Percentiles rank a stretch among this genome's conserved stretches.
These are phyloP conservation scores for Tetrapedia diversipes DNA, from an alignment of 2,888 invertebrate genomes.

Conservation along the genomic window DNA sequence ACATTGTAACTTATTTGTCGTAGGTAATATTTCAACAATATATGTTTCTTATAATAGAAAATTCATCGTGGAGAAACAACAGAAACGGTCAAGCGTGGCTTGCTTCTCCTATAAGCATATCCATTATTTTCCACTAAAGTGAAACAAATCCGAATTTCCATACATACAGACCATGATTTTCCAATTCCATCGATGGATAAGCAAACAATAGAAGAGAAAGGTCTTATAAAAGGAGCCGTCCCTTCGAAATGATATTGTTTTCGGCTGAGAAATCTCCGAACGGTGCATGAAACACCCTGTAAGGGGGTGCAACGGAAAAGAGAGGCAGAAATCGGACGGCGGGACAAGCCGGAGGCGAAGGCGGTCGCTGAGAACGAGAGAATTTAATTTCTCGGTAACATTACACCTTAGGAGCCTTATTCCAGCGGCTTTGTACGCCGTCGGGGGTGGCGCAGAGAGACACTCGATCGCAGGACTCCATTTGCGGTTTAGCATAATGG, in stretches of 20 bases:
- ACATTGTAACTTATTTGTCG: too few relatives aligned
- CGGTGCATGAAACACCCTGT: constrained; percentile 8
- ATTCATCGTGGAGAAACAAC: too few relatives aligned
- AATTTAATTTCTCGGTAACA: constrained; percentile 82
- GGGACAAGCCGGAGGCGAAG: constrained; percentile 29
- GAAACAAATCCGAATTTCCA: too few relatives aligned
- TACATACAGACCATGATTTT: too few relatives aligned
- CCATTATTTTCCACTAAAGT: too few relatives aligned
- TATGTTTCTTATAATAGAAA: too few relatives aligned
- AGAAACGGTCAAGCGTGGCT: too few relatives aligned
- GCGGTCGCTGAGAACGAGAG: constrained; percentile 69
- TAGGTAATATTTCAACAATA: too few relatives aligned
- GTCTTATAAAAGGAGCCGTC: too few relatives aligned
- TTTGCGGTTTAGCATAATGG: constrained; percentile 83
- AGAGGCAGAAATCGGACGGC: constrained; percentile 23
- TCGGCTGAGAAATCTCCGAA: not conserved
- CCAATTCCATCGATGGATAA: too few relatives aligned
- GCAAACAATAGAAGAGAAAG: not conserved
- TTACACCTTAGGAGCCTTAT: constrained; percentile 80
- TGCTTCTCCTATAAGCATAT: too few relatives aligned
- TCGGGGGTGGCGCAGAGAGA: constrained; percentile 75
- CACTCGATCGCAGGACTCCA: constrained; percentile 83
- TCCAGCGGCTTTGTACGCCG: constrained; percentile 77
- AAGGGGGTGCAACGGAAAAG: not conserved
- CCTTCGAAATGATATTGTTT: not conserved